These are phyloP conservation scores for Nothoprocta perdicaria DNA, from an alignment of 2,113 vertebrate genomes.

Conservation along the genomic window DNA sequence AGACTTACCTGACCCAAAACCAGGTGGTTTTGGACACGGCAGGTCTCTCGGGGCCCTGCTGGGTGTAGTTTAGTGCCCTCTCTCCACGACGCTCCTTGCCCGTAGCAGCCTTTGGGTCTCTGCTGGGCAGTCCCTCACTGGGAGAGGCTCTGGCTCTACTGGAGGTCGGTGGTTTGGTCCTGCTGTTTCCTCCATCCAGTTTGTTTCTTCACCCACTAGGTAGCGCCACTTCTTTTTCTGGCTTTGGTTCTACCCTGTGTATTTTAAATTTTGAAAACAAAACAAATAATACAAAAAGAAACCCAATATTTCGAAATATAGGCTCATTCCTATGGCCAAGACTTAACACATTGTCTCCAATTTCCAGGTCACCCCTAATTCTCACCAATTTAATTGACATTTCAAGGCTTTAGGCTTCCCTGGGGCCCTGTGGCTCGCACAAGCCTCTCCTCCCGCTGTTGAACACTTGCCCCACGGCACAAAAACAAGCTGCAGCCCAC, in stretches of 20 bases:
- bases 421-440: neutral
- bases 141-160: neutral
- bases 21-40: neutral
- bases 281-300: neutral
- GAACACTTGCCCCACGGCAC: neutral
- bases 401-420: neutral
- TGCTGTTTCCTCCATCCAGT: neutral
- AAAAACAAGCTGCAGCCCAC: neutral
- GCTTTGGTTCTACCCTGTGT: neutral
- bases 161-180: neutral
- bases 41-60: fast-evolving
- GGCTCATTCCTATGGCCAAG: neutral
- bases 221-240: neutral
- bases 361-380: neutral
- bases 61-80: neutral
- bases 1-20: neutral
- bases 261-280: neutral
- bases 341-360: neutral
- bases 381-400: neutral
- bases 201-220: neutral
- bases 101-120: neutral
- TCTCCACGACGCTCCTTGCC: neutral
- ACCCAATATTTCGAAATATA: neutral
- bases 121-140: neutral
- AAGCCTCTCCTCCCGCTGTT: neutral